Conservation (phyloP, 1,140 invertebrate genomes). For the Zaprionus capensis region DNA sequence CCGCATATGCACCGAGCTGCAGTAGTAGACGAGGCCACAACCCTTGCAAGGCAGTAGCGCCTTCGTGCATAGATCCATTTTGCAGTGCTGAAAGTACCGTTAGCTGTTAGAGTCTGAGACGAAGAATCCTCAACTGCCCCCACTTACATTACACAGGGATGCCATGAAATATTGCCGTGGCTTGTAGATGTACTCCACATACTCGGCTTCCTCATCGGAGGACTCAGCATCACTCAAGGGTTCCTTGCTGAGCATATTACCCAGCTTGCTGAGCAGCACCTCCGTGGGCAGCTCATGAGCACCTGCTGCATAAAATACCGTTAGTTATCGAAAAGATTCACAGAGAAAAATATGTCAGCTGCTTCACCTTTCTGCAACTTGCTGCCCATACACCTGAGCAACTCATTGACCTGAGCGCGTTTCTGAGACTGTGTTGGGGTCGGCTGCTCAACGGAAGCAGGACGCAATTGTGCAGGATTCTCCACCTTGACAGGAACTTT, state of each 20-base stretch:
- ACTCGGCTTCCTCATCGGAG: slow-evolving; percentile 79
- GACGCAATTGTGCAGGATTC: neutral
- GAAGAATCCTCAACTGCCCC: neutral
- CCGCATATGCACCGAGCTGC: slow-evolving; percentile 84
- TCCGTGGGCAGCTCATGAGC: slow-evolving; percentile 46
- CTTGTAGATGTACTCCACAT: slow-evolving; percentile 80
- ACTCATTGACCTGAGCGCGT: slow-evolving; percentile 40
- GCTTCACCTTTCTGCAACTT: slow-evolving; percentile 61
- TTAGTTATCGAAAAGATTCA: neutral
- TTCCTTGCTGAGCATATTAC: slow-evolving; percentile 68
- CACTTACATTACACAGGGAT: slow-evolving; percentile 77
- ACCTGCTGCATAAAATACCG: slow-evolving; percentile 28
- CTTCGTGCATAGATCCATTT: slow-evolving; percentile 59
- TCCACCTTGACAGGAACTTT: neutral
- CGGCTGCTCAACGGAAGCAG: neutral
- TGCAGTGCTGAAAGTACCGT: slow-evolving; percentile 60
- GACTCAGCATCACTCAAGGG: slow-evolving; percentile 71
- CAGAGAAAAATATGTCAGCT: too few species aligned
- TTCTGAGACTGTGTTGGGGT: neutral
- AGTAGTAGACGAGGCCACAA: slow-evolving; percentile 86
- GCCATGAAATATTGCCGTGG: slow-evolving; percentile 77
- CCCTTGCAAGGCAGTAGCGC: slow-evolving; percentile 73
- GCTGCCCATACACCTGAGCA: slow-evolving; percentile 56
- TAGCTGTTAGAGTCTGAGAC: neutral
- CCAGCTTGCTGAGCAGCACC: slow-evolving; percentile 65